These are phyloP conservation scores for Damaliscus lunatus DNA, from an alignment of 2,113 vertebrate species.

Conservation along the genomic window DNA sequence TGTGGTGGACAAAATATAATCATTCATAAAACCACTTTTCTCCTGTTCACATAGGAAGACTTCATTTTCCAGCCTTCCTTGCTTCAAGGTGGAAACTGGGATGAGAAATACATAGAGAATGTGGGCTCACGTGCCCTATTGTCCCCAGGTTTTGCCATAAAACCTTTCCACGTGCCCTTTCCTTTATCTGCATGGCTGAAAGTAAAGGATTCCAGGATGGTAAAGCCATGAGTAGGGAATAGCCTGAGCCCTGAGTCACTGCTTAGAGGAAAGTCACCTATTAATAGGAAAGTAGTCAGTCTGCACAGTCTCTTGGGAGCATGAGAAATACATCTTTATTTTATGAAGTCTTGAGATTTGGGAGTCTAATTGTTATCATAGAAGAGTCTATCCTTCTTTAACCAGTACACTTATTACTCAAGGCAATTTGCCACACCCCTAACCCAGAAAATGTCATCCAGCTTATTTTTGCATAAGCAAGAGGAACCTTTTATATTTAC, in stretches of 20 bases:
- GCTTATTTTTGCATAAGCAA: background rate
- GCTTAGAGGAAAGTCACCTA: background rate
- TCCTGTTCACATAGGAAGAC: background rate
- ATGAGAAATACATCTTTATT: background rate
- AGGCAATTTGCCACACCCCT: background rate
- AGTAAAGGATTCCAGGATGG: background rate
- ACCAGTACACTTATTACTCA: background rate
- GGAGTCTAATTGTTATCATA: background rate
- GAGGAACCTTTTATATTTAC: background rate
- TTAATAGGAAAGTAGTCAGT: background rate
- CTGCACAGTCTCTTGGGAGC: no score
- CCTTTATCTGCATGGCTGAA: background rate
- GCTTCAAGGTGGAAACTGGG: background rate
- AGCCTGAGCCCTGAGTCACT: background rate
- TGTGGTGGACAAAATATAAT: background rate
- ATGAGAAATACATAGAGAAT: background rate
- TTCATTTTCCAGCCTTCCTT: background rate
- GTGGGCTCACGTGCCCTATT: fast-evolving
- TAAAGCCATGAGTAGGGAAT: background rate
- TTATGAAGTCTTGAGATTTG: background rate
- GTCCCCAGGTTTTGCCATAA: background rate
- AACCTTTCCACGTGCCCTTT: background rate
- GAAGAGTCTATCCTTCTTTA: background rate
- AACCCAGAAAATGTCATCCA: background rate
- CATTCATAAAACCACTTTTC: background rate